Conservation (phyloP, 2,888 invertebrate species). For the Synanthedon andrenaeformis region DNA sequence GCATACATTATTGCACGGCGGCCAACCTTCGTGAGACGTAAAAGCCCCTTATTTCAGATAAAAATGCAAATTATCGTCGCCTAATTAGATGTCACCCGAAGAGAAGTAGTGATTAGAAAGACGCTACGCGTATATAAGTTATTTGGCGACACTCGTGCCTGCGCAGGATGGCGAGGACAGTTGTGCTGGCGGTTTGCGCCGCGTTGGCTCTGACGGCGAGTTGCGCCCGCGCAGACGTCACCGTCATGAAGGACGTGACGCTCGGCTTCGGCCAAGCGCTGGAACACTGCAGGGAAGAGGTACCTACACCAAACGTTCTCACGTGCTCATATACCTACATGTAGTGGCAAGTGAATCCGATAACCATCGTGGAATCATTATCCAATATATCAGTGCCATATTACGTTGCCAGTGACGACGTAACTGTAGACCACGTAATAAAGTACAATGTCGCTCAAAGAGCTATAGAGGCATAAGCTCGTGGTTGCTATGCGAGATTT, state of each 20-base stretch:
- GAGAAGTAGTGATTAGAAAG: no score
- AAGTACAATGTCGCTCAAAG: no score
- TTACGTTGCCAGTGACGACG: no score
- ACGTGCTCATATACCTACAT: no score
- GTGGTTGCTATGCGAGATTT: no score
- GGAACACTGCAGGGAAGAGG: slow-evolving; percentile 49
- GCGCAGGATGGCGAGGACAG: background rate
- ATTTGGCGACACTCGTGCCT: no score
- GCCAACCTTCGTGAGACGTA: background rate
- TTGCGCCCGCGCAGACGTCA: slow-evolving; percentile 17
- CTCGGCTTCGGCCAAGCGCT: slow-evolving; percentile 59
- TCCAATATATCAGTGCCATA: no score
- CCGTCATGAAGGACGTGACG: slow-evolving; percentile 57
- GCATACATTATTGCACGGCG: no score
- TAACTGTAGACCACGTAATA: no score
- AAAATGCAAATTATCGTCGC: background rate
- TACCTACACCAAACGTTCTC: slow-evolving; percentile 11
- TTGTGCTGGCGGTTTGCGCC: slow-evolving; percentile 3
- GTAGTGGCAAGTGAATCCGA: background rate
- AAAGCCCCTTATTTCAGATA: background rate
- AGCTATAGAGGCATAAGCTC: no score
- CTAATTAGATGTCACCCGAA: background rate
- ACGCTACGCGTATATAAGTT: no score
- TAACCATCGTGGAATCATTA: background rate
- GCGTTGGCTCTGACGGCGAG: slow-evolving; percentile 5